phyloP scores from a whole-genome alignment of 2,797 vertebrate species.

The Myotis myotis region DNA sequence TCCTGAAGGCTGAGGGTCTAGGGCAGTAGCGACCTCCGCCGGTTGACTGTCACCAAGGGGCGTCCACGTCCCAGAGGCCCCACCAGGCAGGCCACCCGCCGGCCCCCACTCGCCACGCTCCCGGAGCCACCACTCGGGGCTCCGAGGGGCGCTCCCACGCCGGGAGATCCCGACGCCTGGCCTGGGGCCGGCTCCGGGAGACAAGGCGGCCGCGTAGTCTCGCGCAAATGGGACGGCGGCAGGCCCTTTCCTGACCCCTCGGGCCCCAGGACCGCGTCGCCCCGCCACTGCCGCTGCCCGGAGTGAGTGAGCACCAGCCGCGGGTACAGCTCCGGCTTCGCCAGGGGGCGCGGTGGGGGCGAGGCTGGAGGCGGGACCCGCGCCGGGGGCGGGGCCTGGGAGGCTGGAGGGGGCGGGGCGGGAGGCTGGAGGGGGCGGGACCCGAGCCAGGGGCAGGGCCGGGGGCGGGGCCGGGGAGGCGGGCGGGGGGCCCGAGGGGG shows the following conservation, averaged over 20 bases:
- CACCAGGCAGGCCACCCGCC: not conserved
- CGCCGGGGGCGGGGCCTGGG: not conserved
- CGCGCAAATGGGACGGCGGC: not conserved
- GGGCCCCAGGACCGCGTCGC: not conserved
- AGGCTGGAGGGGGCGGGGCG: not conserved
- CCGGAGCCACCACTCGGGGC: not conserved
- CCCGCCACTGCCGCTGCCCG: accelerated
- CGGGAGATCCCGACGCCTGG: not conserved
- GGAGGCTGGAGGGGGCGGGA: not conserved
- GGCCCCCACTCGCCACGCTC: not conserved
- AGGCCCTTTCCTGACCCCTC: not conserved
- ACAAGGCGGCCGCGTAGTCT: not conserved
- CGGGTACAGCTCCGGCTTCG: accelerated
- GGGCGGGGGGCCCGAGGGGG: slow-evolving; percentile 11
- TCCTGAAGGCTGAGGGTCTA: not conserved
- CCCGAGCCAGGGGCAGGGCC: not conserved
- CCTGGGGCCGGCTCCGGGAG: not conserved
- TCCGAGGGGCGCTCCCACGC: too few relatives aligned
- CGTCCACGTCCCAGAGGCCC: not conserved
- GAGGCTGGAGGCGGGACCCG: not conserved
- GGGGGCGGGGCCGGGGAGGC: not conserved
- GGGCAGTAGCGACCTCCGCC: not conserved
- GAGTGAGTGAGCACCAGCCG: accelerated
- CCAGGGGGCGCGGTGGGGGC: not conserved
- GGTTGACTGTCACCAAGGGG: not conserved